Base-by-base conservation (phyloP, 2,797 vertebrate species). In the Mallotus villosus region DNA sequence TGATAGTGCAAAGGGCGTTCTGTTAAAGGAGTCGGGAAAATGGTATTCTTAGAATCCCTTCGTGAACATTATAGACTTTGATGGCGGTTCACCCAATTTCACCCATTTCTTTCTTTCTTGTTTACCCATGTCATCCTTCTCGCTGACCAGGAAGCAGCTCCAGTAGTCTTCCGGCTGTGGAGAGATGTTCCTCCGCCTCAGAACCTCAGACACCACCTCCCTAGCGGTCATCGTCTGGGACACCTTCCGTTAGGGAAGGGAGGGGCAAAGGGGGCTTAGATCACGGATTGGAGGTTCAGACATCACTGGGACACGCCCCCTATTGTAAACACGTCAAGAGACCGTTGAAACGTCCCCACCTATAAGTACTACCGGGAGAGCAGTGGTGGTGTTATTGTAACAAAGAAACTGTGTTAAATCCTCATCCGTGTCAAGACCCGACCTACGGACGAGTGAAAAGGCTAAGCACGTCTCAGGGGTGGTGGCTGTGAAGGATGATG, bases 1-100 rank as follows among this genome's bases (percentile, higher is more conserved):
- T 78, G 80, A 76, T 92, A 92, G 78, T 95, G 94, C 79, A 95
- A 67, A 7, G 91, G 90, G 0, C 94, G 86, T n/a, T 95, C 94
- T 95, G 84, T 22, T 41, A 46, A 25, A 21, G 32, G 6, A 58
- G 57, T 27, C 63, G 21, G 67, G 32, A 4, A 22, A 7, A 22
- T 22, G 6, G 17, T 17, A 21, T 6, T 34, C n/a, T 17, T 55
- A 27, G 16, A 64, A 46, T 16, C 24, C 24, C 49, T 51, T 51
- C 1, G 12, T 8, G 17, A 51, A 55, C 51, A 5, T n/a, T 5
- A n/a, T n/a, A n/a, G 5, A 55, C 16, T 11, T 53, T 21, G 27
- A 25, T 7, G n/a, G 51, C 5, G 6, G 27, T 21, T 57, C 29
- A 11, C 12, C 24, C 27, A 29, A 4, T 4, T 29, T 29, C 27